These are phyloP conservation scores for Campaea margaritaria DNA, from an alignment of 2,888 invertebrate species.

Conservation along the genomic window DNA sequence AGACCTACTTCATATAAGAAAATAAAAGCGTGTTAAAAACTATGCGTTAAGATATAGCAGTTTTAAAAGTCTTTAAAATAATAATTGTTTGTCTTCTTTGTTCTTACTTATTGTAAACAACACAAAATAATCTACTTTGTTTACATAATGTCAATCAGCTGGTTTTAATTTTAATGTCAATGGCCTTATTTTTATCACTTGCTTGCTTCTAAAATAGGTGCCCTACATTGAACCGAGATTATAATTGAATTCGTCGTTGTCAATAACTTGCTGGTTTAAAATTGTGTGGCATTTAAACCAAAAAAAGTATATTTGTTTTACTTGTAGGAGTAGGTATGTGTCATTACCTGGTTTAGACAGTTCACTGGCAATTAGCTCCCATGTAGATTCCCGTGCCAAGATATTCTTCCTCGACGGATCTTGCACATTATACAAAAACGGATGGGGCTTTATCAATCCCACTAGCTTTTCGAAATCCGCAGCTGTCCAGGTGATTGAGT, in stretches of 20 bases:
- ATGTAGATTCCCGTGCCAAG: constrained; percentile 72
- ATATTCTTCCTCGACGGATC: constrained; percentile 77
- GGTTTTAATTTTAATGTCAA: neutral
- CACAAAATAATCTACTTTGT: too few species aligned
- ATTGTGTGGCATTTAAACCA: too few species aligned
- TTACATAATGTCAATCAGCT: neutral
- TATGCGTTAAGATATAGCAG: too few species aligned
- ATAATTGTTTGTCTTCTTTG: too few species aligned
- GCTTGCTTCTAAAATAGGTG: too few species aligned
- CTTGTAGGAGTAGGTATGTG: neutral
- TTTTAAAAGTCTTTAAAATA: too few species aligned
- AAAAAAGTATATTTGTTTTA: neutral
- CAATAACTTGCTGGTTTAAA: too few species aligned
- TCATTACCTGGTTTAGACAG: constrained; percentile 72
- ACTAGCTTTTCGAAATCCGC: constrained; percentile 74
- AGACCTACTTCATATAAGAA: too few species aligned
- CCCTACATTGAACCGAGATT: too few species aligned
- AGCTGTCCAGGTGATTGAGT: constrained; percentile 73
- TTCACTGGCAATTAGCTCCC: constrained; percentile 74
- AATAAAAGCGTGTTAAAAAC: too few species aligned
- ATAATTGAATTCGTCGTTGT: neutral
- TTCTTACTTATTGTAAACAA: too few species aligned
- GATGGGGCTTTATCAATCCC: constrained; percentile 73
- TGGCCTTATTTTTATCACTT: too few species aligned
- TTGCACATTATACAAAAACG: constrained; percentile 68